Percentiles rank a stretch among this genome's conserved stretches.
Conservation (phyloP, 2,113 vertebrate genomes). For the Progne subis region DNA sequence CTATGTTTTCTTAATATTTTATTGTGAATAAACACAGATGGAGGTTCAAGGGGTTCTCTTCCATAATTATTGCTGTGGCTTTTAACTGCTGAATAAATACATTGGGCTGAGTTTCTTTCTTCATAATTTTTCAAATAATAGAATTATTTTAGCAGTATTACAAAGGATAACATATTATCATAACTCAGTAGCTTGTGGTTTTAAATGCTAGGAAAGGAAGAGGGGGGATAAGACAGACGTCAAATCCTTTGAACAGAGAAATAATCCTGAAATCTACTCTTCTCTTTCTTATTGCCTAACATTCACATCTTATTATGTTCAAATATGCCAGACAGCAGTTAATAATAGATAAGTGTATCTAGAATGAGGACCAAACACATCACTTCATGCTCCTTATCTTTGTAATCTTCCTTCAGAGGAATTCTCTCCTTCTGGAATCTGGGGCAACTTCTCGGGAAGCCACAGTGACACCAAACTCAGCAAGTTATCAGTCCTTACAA, state of each 20-base stretch:
- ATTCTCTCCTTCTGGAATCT: slow-evolving; percentile 50
- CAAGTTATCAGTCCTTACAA: background rate
- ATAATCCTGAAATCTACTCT: slow-evolving; percentile 52
- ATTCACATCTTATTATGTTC: slow-evolving; percentile 54
- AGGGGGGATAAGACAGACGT: background rate
- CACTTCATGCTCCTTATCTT: slow-evolving; percentile 33
- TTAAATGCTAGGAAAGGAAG: background rate
- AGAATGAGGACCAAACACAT: slow-evolving; percentile 13
- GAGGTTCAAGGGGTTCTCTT: background rate
- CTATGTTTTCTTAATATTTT: background rate
- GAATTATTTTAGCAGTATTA: background rate
- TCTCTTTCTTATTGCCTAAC: slow-evolving; percentile 16
- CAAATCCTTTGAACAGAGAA: slow-evolving; percentile 33
- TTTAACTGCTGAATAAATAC: background rate
- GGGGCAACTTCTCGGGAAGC: slow-evolving; percentile 17
- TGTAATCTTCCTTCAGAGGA: slow-evolving; percentile 41
- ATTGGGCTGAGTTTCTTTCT: background rate
- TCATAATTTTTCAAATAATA: background rate
- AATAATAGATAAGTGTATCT: slow-evolving; percentile 38
- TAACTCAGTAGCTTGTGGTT: background rate
- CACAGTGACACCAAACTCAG: background rate
- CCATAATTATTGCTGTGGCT: background rate
- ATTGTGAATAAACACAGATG: background rate
- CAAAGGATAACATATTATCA: background rate
- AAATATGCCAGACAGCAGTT: slow-evolving; percentile 46